phyloP scores from a whole-genome alignment of 2,888 invertebrate genomes.

The Pedicia rivosa region DNA sequence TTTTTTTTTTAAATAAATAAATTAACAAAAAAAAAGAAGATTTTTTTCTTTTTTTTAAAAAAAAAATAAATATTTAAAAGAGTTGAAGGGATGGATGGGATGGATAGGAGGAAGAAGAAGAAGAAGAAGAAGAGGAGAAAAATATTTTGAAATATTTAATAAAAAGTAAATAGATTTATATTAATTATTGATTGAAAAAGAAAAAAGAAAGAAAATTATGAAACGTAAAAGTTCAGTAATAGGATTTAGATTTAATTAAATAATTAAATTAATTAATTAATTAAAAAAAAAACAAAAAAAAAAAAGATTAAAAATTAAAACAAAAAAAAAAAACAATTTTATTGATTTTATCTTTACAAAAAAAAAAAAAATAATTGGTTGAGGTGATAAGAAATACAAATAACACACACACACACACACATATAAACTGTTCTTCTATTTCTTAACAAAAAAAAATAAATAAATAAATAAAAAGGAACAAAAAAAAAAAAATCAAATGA shows the following conservation, averaged over 20 bases:
- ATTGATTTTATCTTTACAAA: background rate
- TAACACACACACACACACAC: background rate
- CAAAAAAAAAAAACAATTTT: constrained; percentile 3
- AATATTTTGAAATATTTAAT: background rate
- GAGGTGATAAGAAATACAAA: constrained; percentile 4
- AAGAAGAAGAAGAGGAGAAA: background rate
- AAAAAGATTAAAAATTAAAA: constrained; percentile 1
- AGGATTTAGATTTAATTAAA: background rate
- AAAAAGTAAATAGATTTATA: background rate
- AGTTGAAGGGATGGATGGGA: too few species aligned
- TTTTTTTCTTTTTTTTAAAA: too few species aligned
- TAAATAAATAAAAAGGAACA: background rate
- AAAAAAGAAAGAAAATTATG: background rate
- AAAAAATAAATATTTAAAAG: too few species aligned
- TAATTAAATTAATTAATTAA: background rate
- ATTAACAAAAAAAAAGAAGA: too few species aligned
- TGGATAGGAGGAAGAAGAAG: background rate
- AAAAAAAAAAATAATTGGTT: constrained; percentile 4
- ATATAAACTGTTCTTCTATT: too few species aligned
- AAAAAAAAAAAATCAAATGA: background rate
- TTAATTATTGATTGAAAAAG: background rate
- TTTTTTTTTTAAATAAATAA: too few species aligned
- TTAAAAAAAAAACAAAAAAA: constrained; percentile 1
- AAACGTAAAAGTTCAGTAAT: background rate
- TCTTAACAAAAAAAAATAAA: background rate